phyloP scores from a whole-genome alignment of 2,113 vertebrate species.

The Corydoras maculifer region DNA sequence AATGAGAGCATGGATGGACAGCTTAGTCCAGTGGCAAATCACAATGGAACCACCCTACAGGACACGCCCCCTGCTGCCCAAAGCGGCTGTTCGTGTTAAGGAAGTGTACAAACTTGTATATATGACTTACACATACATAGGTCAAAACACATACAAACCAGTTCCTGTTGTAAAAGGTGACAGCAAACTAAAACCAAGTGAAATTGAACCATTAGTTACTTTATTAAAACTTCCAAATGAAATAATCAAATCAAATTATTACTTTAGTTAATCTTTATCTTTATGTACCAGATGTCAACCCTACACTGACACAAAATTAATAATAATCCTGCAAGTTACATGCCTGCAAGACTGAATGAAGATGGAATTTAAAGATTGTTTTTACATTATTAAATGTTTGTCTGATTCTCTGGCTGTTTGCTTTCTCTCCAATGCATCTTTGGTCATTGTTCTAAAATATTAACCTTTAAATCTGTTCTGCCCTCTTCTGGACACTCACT shows the following conservation, averaged over 20 bases:
- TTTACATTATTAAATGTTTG: not conserved
- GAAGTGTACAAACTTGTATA: not conserved
- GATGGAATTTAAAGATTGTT: not conserved
- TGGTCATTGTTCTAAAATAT: too few relatives aligned
- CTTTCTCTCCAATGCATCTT: too few relatives aligned
- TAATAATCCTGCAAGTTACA: not conserved
- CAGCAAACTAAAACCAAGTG: too few relatives aligned
- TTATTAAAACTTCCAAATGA: too few relatives aligned
- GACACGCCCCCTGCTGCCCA: conserved; percentile 55
- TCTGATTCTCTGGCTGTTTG: not conserved
- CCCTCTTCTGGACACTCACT: conserved; percentile 21
- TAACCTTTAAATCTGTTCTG: not conserved
- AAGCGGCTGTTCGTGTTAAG: conserved; percentile 74
- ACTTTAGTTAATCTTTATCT: too few relatives aligned
- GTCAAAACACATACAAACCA: conserved; percentile 1
- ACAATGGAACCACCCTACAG: conserved; percentile 57
- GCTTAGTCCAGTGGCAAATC: conserved; percentile 44
- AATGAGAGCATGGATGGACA: conserved; percentile 72
- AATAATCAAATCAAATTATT: too few relatives aligned
- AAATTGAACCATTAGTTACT: too few relatives aligned
- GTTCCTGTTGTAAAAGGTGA: too few relatives aligned
- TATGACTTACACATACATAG: not conserved
- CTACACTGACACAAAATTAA: too few relatives aligned
- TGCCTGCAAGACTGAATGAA: not conserved
- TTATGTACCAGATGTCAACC: too few relatives aligned